Base-by-base conservation (phyloP, 2,888 invertebrate genomes). In the Strigamia transsilvanica region DNA sequence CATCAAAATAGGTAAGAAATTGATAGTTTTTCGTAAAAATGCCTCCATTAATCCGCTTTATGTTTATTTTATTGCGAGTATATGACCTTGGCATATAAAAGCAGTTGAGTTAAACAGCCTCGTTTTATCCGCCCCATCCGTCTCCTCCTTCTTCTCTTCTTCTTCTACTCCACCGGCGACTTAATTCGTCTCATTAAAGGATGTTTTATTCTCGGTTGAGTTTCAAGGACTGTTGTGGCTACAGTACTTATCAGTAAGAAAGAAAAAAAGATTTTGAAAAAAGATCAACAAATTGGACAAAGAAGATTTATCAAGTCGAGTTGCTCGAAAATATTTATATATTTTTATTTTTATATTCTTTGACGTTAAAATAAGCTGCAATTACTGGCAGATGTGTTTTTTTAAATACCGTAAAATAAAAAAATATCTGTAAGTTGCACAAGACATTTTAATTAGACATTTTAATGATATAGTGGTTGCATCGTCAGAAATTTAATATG, bases 181-280 rank as follows among this genome's bases (percentile, higher is more conserved):
- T 73, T 27, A 73, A 73, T 73, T 73, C 73, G 27, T 13, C 73
- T 73, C 73, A 73, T 73, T 73, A 73, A 73, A 73, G 32, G 9
- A 23, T 27, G 27, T 73, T 73, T 73, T 73, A 73, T 73, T 73
- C 73, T 73, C 32, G 13, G 73, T 73, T 73, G 73, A n/a, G 73
- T 73, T 73, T 73, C 73, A 73, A 73, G 73, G 73, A 73, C 73
- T 32, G 73, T 73, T 73, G 56, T 73, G 73, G 23, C 32, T 32
- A 73, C 73, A 73, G 73, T 7, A n/a, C 56, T 56, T 56, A 56
- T 56, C 56, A 56, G 56, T 56, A n/a, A n/a, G 21, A 56, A 21
- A 15, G 2, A n/a, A 51, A 51, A 51, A n/a, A 27, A 2, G 1
- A 2, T 15, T n/a, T n/a, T 46, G 15, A 46, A n/a, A 21, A 66